These are phyloP conservation scores for Octopus sinensis DNA, from an alignment of 1,140 invertebrate genomes.

Conservation along the genomic window DNA sequence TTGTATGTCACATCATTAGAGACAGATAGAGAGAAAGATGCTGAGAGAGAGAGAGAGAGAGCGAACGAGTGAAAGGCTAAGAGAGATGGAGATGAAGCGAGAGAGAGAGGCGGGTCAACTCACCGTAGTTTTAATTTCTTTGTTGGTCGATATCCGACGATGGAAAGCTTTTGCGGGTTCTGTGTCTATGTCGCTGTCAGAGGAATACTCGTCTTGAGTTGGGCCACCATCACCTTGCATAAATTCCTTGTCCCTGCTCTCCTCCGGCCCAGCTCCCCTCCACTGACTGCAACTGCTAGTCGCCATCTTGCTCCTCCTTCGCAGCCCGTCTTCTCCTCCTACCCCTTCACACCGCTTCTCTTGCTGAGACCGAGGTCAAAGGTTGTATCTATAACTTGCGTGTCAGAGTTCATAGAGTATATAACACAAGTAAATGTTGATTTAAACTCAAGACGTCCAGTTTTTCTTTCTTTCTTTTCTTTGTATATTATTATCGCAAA, in stretches of 20 bases:
- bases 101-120: constrained; percentile 36
- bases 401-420: background rate
- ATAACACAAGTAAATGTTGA: background rate
- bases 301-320: constrained; percentile 8
- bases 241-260: background rate
- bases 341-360: background rate
- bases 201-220: constrained; percentile 59
- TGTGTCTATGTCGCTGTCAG: constrained; percentile 69
- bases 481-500: background rate
- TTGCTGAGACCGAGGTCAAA: background rate
- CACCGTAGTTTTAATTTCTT: constrained; percentile 66
- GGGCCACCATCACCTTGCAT: background rate
- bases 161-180: constrained; percentile 68
- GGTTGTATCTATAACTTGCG: background rate
- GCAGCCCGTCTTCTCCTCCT: background rate
- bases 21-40: background rate
- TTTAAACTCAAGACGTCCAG: background rate
- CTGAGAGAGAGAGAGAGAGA: background rate
- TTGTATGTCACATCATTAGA: background rate
- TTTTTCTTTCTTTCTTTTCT: background rate
- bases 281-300: background rate
- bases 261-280: background rate
- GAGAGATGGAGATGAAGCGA: background rate
- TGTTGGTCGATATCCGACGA: constrained; percentile 67
- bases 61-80: background rate